These are phyloP conservation scores for Diceros bicornis DNA, from an alignment of 2,797 vertebrate species.

Conservation along the genomic window DNA sequence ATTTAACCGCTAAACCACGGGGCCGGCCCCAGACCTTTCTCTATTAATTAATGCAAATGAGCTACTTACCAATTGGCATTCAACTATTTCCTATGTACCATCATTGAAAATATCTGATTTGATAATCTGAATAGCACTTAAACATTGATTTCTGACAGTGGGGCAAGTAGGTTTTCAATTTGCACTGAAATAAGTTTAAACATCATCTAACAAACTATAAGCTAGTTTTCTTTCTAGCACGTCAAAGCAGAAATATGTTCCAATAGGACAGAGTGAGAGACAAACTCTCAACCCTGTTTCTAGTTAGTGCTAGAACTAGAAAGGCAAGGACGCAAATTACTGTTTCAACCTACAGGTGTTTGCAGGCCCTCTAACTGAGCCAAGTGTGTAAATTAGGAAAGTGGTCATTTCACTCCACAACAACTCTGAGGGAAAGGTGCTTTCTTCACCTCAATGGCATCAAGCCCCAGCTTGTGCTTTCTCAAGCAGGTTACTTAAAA, in stretches of 20 bases:
- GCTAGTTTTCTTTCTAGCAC: conserved; percentile 41
- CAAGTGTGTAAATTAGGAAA: neutral
- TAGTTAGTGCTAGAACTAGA: neutral
- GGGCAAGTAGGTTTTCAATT: conserved; percentile 33
- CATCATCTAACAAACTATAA: neutral
- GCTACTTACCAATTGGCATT: conserved; percentile 55
- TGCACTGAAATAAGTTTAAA: conserved; percentile 58
- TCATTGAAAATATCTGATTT: conserved; percentile 53
- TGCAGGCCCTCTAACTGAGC: neutral
- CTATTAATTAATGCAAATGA: conserved; percentile 70
- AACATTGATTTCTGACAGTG: conserved; percentile 43
- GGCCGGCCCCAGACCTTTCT: neutral
- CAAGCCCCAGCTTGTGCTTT: neutral
- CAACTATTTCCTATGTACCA: conserved; percentile 42
- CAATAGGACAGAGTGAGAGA: neutral
- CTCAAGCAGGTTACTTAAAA: neutral
- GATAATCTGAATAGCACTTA: conserved; percentile 48
- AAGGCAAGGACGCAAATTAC: neutral
- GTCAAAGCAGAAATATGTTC: neutral
- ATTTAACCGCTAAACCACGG: no score
- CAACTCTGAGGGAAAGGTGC: fast-evolving
- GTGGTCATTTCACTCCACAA: neutral
- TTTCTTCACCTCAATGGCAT: neutral
- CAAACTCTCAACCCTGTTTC: neutral
- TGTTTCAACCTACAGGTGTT: neutral